These are phyloP conservation scores for Epinotia nisella DNA, from an alignment of 2,888 invertebrate species.

Conservation along the genomic window DNA sequence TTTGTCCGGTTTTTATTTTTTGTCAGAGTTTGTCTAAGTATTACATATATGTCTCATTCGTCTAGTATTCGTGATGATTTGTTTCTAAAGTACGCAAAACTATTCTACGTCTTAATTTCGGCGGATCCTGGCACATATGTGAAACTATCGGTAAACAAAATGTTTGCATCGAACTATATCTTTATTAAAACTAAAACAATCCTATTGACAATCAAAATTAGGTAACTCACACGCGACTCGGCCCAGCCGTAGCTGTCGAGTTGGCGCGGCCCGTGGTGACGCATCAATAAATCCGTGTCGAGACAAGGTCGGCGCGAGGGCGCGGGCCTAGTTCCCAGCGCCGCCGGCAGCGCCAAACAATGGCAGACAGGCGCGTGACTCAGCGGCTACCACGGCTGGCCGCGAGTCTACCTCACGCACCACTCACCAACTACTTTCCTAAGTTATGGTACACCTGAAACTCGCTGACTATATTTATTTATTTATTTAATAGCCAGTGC, in stretches of 20 bases:
- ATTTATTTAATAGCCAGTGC: too few relatives aligned
- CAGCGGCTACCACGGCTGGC: conserved; percentile 52
- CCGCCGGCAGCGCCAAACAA: conserved; percentile 64
- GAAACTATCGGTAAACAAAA: not conserved
- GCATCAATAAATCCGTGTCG: conserved; percentile 81
- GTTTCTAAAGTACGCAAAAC: not conserved
- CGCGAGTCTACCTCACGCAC: not conserved
- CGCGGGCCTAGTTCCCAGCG: conserved; percentile 70
- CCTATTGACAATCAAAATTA: conserved; percentile 3
- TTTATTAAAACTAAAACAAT: not conserved
- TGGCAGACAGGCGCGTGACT: conserved; percentile 72
- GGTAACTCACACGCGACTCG: conserved; percentile 57
- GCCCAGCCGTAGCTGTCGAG: conserved; percentile 47
- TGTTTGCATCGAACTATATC: not conserved
- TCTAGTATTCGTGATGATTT: not conserved
- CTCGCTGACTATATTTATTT: too few relatives aligned
- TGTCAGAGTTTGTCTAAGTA: too few relatives aligned
- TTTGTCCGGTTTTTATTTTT: too few relatives aligned
- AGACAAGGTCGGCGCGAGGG: conserved; percentile 82
- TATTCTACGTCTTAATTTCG: not conserved
- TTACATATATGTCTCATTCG: too few relatives aligned
- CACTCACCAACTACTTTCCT: not conserved
- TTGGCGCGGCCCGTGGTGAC: conserved; percentile 67
- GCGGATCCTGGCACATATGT: not conserved
- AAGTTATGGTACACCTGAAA: not conserved